These are phyloP conservation scores for Baryphthengus martii DNA, from an alignment of 2,113 vertebrate genomes.

Conservation along the genomic window DNA sequence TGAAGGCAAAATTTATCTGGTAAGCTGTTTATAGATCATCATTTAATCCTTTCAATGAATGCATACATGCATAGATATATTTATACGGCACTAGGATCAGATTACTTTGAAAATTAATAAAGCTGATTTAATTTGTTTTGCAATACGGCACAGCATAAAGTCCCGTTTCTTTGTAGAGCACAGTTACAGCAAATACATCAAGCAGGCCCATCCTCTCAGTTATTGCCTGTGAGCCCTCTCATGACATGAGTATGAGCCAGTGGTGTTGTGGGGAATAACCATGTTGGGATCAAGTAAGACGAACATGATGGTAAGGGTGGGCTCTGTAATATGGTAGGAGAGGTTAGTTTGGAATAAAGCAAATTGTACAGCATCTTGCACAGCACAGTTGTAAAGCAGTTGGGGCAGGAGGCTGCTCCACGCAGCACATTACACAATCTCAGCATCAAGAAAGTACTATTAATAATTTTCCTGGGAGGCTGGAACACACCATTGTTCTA, in stretches of 20 bases:
- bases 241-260: accelerated
- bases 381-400: neutral
- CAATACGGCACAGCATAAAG: neutral
- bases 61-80: neutral
- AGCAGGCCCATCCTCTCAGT: neutral
- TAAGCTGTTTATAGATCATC: neutral
- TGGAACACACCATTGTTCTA: neutral
- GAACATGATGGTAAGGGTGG: neutral
- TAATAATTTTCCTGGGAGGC: slow-evolving; percentile 33
- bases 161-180: neutral
- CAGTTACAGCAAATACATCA: neutral
- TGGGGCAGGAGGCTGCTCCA: neutral
- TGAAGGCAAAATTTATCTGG: neutral
- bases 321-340: neutral
- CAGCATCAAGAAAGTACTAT: neutral
- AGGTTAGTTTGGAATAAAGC: neutral
- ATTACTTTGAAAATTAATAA: neutral
- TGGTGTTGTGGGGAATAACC: neutral
- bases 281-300: accelerated
- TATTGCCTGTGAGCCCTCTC: neutral
- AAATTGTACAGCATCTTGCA: neutral
- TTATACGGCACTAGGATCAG: neutral
- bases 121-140: neutral
- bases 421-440: neutral
- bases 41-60: neutral